phyloP scores from a whole-genome alignment of 2,888 invertebrate genomes.

The Agrilus mali region DNA sequence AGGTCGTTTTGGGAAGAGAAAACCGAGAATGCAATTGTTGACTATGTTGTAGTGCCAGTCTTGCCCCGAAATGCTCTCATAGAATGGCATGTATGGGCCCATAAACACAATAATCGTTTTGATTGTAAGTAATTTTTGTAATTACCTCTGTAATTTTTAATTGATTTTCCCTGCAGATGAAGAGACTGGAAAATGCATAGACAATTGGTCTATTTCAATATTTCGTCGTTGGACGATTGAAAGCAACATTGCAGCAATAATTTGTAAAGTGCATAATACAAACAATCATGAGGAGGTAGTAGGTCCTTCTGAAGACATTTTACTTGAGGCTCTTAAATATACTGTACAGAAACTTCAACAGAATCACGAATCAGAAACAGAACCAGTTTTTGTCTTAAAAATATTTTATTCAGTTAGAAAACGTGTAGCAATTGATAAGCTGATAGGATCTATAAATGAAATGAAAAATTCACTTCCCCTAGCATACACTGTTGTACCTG shows the following conservation, averaged over 20 bases:
- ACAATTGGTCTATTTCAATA: slow-evolving; percentile 65
- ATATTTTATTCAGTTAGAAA: slow-evolving; percentile 63
- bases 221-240: slow-evolving; percentile 82
- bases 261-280: slow-evolving; percentile 59
- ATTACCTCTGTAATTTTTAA: slow-evolving; percentile 6
- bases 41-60: slow-evolving; percentile 71
- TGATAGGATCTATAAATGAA: slow-evolving; percentile 35
- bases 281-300: slow-evolving; percentile 33
- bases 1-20: slow-evolving; percentile 70
- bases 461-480: slow-evolving; percentile 42
- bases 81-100: slow-evolving; percentile 92
- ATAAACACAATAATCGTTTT: slow-evolving; percentile 74
- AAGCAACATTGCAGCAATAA: slow-evolving; percentile 74
- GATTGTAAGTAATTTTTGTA: slow-evolving; percentile 51
- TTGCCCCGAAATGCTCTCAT: slow-evolving; percentile 70
- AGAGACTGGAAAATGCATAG: slow-evolving; percentile 78
- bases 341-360: slow-evolving; percentile 36
- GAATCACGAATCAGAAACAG: slow-evolving; percentile 37
- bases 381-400: slow-evolving; percentile 58
- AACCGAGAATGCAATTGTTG: slow-evolving; percentile 76
- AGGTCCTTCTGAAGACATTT: slow-evolving; percentile 33
- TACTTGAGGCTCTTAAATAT: slow-evolving; percentile 45
- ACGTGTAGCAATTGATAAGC: slow-evolving; percentile 35
- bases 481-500: slow-evolving; percentile 66
- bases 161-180: slow-evolving; percentile 49